Conservation (phyloP, 2,888 invertebrate species). For the Scaeva pyrastri region DNA sequence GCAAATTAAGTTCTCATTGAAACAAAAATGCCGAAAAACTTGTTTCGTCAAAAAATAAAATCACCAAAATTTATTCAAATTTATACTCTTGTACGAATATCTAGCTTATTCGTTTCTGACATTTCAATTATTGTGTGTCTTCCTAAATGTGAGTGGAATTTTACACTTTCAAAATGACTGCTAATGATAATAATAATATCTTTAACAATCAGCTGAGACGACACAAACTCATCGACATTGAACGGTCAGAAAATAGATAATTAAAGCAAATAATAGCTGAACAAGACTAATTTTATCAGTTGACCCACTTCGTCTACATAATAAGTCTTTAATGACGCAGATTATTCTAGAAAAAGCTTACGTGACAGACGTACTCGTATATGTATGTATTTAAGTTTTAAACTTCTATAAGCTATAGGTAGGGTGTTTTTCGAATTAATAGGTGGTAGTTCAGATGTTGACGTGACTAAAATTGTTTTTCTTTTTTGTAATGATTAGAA, state of each 20-base stretch:
- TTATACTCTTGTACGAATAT: too few species aligned
- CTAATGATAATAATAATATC: not conserved
- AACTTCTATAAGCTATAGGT: not conserved
- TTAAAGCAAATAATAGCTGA: not conserved
- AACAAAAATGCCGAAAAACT: constrained; percentile 9
- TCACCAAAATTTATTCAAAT: not conserved
- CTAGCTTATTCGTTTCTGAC: not conserved
- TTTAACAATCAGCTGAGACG: not conserved
- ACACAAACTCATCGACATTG: not conserved
- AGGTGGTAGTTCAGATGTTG: constrained; percentile 6
- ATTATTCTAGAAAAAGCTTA: constrained; percentile 19
- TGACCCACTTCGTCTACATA: constrained; percentile 48
- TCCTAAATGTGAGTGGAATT: not conserved
- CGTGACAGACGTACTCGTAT: constrained; percentile 34
- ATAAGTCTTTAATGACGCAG: constrained; percentile 23
- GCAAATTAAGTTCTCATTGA: not conserved
- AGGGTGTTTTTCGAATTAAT: not conserved
- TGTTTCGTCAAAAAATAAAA: not conserved
- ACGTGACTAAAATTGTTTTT: constrained; percentile 14
- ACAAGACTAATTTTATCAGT: constrained; percentile 31
- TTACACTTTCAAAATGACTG: not conserved
- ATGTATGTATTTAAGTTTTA: too few species aligned
- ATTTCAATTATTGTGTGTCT: too few species aligned
- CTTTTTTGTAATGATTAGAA: not conserved
- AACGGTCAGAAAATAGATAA: not conserved